These are phyloP conservation scores for Dermatemys mawii DNA, from an alignment of 2,113 vertebrate genomes.

Conservation along the genomic window DNA sequence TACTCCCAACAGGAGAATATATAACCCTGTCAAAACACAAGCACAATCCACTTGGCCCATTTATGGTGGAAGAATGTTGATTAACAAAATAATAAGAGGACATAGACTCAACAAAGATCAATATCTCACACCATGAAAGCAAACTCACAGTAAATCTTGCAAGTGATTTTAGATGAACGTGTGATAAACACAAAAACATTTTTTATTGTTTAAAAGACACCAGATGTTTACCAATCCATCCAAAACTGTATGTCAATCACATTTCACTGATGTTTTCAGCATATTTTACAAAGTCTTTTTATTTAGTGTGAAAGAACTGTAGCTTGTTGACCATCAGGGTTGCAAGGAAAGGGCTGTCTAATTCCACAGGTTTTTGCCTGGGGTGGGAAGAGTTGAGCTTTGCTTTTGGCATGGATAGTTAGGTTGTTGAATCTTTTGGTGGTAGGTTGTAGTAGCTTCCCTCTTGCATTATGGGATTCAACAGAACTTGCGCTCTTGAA, in stretches of 20 bases:
- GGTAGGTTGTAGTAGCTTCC: background rate
- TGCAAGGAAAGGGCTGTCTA: background rate
- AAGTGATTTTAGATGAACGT: rapidly evolving
- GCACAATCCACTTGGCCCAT: rapidly evolving
- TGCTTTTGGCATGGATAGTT: background rate
- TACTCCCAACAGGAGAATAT: rapidly evolving
- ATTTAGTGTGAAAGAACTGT: background rate
- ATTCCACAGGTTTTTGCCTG: background rate
- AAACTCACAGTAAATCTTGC: rapidly evolving
- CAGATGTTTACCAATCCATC: background rate
- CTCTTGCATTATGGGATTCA: background rate
- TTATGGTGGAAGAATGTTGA: rapidly evolving
- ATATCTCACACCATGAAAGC: rapidly evolving
- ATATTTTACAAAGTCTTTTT: background rate
- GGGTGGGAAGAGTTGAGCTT: background rate
- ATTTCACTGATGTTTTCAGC: background rate
- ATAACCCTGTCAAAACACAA: rapidly evolving
- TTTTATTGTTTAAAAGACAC: background rate
- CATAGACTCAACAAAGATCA: background rate
- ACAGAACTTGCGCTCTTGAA: background rate
- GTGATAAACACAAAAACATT: background rate
- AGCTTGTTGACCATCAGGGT: background rate
- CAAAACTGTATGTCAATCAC: background rate
- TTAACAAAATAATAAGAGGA: background rate
- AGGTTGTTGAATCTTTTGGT: background rate